Evolutionary conservation across 2,888 invertebrate genomes (phyloP), one percentile per base, ranked within the genome.

Genomic region (Dasypogon diadema): DNA sequence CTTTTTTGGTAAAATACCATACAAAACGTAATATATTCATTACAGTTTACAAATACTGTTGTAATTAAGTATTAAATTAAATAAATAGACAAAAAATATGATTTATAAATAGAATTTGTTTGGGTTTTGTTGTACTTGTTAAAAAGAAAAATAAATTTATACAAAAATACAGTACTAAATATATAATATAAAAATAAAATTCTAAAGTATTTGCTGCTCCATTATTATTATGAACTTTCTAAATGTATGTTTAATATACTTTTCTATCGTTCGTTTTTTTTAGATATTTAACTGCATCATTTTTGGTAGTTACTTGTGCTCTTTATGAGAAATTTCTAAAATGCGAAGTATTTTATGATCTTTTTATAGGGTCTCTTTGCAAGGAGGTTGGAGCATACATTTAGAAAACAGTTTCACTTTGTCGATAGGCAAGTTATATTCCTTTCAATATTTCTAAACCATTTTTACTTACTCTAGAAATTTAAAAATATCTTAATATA

Each of bases 1-100:
- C 48, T 48, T 77, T 72, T 73, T 76, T 87, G 88, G 88, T 88
- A 88, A 88, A 88, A 87, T 88, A 88, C 88, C 88, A 88, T 88
- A 89, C 88, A 86, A 86, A 88, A 88, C 87, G 88, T 88, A 88
- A 88, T 87, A 82, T 84, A 83, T 83, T 86, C 84, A 88, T 88
- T 88, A 88, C 87, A 87, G 84, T 86, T 86, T 87, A 86, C 85
- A 83, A 82, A 74, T 73, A 26, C 46, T 55, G 26, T 73, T 37
- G 26, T 10, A 46, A 37, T 55, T 73, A 56, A 73, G 8, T 46
- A 65, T 46, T 46, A 37, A 24, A 65, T 46, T 65, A 65, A 65
- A 46, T 46, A 65, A 51, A 51, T 51, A 51, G n/a, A 42, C n/a
- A n/a, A 42, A 42, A 42, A 42, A 42, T 42, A 42, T 42, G n/a